Percentiles rank a stretch among this genome's conserved stretches.
These are phyloP conservation scores for Orestias chungarensis DNA, from an alignment of 2,797 vertebrate genomes.

Conservation along the genomic window DNA sequence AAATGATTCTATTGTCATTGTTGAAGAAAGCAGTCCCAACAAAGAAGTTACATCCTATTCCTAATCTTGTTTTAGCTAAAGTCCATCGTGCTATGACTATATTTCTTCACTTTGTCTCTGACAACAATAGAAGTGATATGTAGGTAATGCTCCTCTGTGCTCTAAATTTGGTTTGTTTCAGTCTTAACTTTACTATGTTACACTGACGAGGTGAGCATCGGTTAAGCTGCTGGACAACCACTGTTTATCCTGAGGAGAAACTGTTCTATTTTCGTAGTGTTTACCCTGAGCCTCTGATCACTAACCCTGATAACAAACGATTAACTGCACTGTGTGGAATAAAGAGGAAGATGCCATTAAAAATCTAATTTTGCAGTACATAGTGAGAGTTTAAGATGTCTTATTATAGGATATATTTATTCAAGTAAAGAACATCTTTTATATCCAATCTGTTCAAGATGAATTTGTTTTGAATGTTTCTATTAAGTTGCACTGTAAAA, in stretches of 20 bases:
- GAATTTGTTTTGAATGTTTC: background rate
- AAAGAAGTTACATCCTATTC: too few species aligned
- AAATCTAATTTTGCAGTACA: background rate
- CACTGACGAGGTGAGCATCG: constrained; percentile 37
- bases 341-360: background rate
- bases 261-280: constrained; percentile 37
- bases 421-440: background rate
- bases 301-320: background rate
- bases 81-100: too few species aligned
- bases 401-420: background rate
- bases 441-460: background rate
- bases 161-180: constrained; percentile 13
- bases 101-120: too few species aligned
- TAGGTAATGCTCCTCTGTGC: constrained; percentile 34
- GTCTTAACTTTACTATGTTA: constrained; percentile 36
- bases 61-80: too few species aligned
- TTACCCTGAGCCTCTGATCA: constrained; percentile 31
- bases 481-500: background rate
- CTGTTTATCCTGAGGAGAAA: constrained; percentile 49
- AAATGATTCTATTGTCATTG: too few species aligned
- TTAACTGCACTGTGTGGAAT: too few species aligned
- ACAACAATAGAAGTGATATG: constrained; percentile 32
- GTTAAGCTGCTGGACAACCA: constrained; percentile 40
- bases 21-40: too few species aligned
- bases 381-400: background rate